Conservation (phyloP, 2,113 vertebrate genomes). For the Montifringilla adamsi region DNA sequence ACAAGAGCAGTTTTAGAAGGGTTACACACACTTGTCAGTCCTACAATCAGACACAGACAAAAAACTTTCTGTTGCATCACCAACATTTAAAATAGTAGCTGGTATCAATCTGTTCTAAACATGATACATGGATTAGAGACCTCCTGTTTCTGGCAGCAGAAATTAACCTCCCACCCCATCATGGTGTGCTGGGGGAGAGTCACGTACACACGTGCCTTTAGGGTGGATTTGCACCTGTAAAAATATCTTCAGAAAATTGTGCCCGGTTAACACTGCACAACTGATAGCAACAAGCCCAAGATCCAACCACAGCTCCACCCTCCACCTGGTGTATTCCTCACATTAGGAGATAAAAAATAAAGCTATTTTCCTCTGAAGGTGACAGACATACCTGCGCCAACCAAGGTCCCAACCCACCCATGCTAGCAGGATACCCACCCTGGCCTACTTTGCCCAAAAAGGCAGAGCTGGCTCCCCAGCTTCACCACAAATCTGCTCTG, state of each 20-base stretch:
- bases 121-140: not conserved
- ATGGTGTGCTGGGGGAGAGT: not conserved
- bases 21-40: not conserved
- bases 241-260: not conserved
- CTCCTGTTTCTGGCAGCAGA: not conserved
- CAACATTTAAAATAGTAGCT: not conserved
- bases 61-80: not conserved
- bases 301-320: not conserved
- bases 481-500: not conserved
- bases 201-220: not conserved
- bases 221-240: not conserved
- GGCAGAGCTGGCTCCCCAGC: not conserved
- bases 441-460: not conserved
- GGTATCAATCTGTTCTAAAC: not conserved
- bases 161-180: not conserved
- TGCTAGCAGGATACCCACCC: not conserved
- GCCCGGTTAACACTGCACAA: rapidly evolving
- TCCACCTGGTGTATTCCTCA: not conserved
- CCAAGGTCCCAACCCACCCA: not conserved
- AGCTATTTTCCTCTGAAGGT: not conserved
- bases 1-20: not conserved
- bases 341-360: not conserved
- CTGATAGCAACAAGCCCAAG: not conserved
- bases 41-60: not conserved
- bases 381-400: not conserved